Conservation (phyloP, 2,888 invertebrate species). For the Trissonchulus latispiculum region DNA sequence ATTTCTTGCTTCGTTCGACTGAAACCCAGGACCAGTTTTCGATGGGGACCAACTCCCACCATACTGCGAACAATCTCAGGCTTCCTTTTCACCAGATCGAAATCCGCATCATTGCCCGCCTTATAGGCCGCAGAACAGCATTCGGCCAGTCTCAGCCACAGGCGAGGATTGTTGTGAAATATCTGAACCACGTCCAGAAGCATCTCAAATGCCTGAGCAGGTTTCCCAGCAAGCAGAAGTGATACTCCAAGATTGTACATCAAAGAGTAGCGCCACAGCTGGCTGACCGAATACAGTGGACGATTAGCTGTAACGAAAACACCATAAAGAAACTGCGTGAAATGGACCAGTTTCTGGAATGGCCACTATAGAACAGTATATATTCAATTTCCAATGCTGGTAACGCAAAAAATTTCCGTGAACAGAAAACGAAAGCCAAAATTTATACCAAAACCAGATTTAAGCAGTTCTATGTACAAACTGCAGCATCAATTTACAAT, state of each 20-base stretch:
- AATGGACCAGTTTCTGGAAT: too few species aligned
- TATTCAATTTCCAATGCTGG: too few species aligned
- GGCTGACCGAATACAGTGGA: slow-evolving; percentile 50
- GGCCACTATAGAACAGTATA: too few species aligned
- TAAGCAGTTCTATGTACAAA: too few species aligned
- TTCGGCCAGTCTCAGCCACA: slow-evolving; percentile 86
- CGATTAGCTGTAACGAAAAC: too few species aligned
- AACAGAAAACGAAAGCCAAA: too few species aligned
- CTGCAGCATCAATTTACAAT: too few species aligned
- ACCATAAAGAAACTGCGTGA: too few species aligned
- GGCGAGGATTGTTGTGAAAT: slow-evolving; percentile 72
- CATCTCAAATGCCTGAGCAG: slow-evolving; percentile 68
- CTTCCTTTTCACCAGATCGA: not conserved
- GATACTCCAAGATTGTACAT: slow-evolving; percentile 74
- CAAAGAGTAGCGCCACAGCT: slow-evolving; percentile 57
- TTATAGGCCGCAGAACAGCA: slow-evolving; percentile 56
- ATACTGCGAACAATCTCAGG: slow-evolving; percentile 54
- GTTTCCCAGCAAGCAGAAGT: slow-evolving; percentile 56
- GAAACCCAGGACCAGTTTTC: slow-evolving; percentile 54
- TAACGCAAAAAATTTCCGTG: too few species aligned
- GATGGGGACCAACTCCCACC: slow-evolving; percentile 54
- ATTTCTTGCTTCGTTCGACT: too few species aligned
- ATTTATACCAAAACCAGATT: too few species aligned
- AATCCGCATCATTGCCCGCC: slow-evolving; percentile 28
- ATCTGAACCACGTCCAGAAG: slow-evolving; percentile 72